These are phyloP conservation scores for Petrocephalus zakoni DNA, from an alignment of 2,113 vertebrate species.

Conservation along the genomic window DNA sequence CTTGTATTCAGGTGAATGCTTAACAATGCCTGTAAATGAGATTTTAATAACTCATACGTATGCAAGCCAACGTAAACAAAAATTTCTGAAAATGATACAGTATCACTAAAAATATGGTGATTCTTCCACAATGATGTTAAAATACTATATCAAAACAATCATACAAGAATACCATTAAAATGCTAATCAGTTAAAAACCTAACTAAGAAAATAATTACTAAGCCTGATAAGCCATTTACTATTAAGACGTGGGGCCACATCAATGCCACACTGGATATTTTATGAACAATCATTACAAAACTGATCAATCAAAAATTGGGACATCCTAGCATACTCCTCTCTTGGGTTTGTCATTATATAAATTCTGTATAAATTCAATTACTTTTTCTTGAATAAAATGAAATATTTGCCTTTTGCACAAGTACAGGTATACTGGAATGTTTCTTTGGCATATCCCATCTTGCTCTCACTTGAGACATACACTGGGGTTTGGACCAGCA, in stretches of 20 bases:
- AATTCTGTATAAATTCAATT: neutral
- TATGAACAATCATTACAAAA: neutral
- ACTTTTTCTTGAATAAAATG: neutral
- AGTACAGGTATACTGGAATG: neutral
- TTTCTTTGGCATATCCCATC: neutral
- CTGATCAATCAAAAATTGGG: neutral
- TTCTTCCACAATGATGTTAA: neutral
- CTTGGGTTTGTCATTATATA: neutral
- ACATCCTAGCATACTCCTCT: neutral
- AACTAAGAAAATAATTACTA: neutral
- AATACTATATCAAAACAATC: neutral
- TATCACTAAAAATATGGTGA: neutral
- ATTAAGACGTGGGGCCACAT: neutral
- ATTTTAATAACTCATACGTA: neutral
- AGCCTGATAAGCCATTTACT: no score
- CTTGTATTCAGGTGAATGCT: neutral
- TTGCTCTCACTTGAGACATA: neutral
- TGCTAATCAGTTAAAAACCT: neutral
- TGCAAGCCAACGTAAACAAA: neutral
- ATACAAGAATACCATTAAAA: neutral
- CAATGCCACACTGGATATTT: neutral
- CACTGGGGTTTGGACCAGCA: neutral
- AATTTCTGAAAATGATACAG: neutral
- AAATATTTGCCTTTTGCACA: neutral
- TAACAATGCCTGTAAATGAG: neutral